Conservation (phyloP, 2,113 vertebrate species). For the Spizaetus ornatus region DNA sequence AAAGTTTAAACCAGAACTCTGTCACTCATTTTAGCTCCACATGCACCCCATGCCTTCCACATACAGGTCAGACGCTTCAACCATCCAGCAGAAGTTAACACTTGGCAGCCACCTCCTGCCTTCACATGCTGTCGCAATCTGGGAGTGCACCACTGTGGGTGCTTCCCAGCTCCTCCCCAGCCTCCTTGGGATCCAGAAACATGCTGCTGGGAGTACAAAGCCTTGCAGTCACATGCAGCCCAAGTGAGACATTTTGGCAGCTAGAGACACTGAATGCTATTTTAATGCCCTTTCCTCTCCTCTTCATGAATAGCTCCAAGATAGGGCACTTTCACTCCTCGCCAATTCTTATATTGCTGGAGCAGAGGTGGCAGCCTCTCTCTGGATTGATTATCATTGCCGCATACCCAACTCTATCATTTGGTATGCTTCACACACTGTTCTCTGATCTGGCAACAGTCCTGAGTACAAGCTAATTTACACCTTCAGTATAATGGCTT, state of each 20-base stretch:
- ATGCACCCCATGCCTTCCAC: neutral
- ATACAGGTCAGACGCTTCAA: neutral
- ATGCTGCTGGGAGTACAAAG: neutral
- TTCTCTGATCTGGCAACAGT: neutral
- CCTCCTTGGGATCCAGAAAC: neutral
- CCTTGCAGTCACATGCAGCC: neutral
- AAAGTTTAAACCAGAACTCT: neutral
- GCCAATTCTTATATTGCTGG: neutral
- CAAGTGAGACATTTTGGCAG: neutral
- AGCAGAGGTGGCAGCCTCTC: neutral
- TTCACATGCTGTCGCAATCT: rapidly evolving
- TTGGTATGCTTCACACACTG: neutral
- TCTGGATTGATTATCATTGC: neutral
- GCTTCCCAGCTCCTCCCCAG: neutral
- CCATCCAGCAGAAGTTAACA: neutral
- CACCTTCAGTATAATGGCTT: neutral
- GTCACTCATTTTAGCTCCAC: neutral
- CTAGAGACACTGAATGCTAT: neutral
- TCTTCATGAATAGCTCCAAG: neutral
- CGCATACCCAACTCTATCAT: neutral
- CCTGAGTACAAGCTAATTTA: conserved; percentile 26
- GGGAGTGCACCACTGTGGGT: rapidly evolving
- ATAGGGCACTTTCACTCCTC: neutral
- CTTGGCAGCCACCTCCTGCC: neutral
- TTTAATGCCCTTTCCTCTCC: neutral